These are phyloP conservation scores for Lindbergichthys nudifrons DNA, from an alignment of 2,797 vertebrate species.

Conservation along the genomic window DNA sequence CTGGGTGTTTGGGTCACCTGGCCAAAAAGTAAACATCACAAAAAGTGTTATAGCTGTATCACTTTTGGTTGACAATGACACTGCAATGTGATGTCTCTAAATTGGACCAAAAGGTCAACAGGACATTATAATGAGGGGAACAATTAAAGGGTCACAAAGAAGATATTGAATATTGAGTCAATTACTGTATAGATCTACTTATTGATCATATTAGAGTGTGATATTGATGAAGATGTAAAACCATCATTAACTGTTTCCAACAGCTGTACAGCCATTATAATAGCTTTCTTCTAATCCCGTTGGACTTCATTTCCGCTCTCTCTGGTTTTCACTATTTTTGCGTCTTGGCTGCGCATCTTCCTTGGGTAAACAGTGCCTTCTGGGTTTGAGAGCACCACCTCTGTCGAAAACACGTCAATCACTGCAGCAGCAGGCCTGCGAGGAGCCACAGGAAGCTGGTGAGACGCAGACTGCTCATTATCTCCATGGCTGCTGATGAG, in stretches of 20 bases:
- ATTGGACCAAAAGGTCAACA: background rate
- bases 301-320: background rate
- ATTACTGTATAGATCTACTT: background rate
- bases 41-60: background rate
- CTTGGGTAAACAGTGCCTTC: constrained; percentile 53
- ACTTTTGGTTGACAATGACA: background rate
- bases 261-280: background rate
- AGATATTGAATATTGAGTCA: background rate
- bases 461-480: constrained; percentile 52
- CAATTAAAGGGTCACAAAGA: background rate
- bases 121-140: background rate
- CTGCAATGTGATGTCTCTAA: background rate
- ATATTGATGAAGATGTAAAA: background rate
- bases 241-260: too few relatives aligned
- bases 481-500: constrained; percentile 68
- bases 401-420: constrained; percentile 35
- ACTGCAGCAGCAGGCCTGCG: constrained; percentile 54
- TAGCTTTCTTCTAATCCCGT: too few relatives aligned
- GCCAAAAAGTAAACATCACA: background rate
- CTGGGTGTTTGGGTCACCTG: background rate
- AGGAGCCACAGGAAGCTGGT: constrained; percentile 45
- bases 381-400: constrained; percentile 38
- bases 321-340: background rate
- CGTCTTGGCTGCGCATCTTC: constrained; percentile 20
- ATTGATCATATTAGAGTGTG: background rate